These are phyloP conservation scores for Erpetoichthys calabaricus DNA, from an alignment of 2,797 vertebrate species.

Conservation along the genomic window DNA sequence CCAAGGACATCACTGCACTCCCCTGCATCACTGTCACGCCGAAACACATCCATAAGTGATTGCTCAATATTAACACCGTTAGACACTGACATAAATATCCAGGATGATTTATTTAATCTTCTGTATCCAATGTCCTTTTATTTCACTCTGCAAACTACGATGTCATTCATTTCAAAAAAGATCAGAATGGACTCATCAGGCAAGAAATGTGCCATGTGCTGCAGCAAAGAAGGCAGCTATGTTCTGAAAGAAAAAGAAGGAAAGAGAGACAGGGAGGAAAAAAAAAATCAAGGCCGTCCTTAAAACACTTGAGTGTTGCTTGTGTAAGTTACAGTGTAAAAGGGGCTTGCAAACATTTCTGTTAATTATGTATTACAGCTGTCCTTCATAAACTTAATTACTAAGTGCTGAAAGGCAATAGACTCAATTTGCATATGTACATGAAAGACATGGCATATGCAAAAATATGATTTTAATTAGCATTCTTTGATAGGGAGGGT, in stretches of 20 bases:
- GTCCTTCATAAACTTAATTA: conserved; percentile 99
- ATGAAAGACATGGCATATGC: conserved; percentile 93
- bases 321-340: conserved; percentile 62
- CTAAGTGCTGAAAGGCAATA: conserved; percentile 93
- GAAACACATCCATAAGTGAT: conserved; percentile 22
- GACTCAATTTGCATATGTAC: conserved; percentile 83
- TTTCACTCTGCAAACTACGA: not conserved
- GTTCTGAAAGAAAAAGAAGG: conserved; percentile 6
- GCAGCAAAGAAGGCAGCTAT: not conserved
- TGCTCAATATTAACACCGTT: conserved; percentile 1
- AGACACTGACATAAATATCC: conserved; percentile 46
- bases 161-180: not conserved
- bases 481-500: conserved; percentile 80
- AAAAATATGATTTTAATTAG: conserved; percentile 97
- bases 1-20: conserved; percentile 12
- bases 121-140: not conserved
- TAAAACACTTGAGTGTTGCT: conserved; percentile 37
- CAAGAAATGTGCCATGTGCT: conserved; percentile 32
- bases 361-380: conserved; percentile 99
- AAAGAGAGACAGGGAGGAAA: conserved; percentile 7
- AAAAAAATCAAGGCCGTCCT: conserved; percentile 17
- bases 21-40: conserved; percentile 15
- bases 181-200: conserved; percentile 14
- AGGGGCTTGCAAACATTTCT: conserved; percentile 86
- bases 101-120: conserved; percentile 29